These are phyloP conservation scores for Microcebus murinus DNA, from an alignment of 2,113 vertebrate species.

Conservation along the genomic window DNA sequence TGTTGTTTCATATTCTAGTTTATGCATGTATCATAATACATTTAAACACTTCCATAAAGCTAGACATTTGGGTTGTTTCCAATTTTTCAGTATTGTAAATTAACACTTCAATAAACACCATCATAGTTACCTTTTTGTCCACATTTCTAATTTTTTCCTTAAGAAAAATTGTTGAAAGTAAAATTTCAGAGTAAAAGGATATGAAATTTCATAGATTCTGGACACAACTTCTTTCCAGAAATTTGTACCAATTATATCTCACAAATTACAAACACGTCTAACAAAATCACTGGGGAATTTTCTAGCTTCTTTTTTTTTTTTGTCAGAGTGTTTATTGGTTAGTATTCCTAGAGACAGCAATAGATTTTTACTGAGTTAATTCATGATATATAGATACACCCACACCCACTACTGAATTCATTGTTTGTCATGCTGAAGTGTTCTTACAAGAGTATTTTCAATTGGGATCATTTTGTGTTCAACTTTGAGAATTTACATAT, in stretches of 20 bases:
- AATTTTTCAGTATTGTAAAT: not conserved
- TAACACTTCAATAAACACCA: constrained; percentile 6
- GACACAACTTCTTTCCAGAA: not conserved
- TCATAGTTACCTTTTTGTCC: not conserved
- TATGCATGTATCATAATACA: not conserved
- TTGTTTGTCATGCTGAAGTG: not conserved
- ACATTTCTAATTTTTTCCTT: not conserved
- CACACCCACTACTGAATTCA: not conserved
- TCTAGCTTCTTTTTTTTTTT: not conserved
- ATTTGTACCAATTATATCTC: not conserved
- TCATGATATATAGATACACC: not conserved
- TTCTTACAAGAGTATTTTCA: not conserved
- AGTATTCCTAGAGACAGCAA: not conserved
- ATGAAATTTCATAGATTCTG: not conserved
- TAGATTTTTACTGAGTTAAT: not conserved
- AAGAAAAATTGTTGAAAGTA: not conserved
- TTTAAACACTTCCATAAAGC: not conserved
- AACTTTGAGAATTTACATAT: not conserved
- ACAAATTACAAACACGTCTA: not conserved
- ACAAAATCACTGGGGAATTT: not conserved
- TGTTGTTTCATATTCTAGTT: not conserved
- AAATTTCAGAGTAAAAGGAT: not conserved
- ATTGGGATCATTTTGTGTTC: not conserved
- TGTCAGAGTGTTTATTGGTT: not conserved
- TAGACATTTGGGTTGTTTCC: not conserved